Percentiles rank a stretch among this genome's conserved stretches.
Evolutionary conservation across 2,113 vertebrate species (phyloP).

Genomic region (Thermophis baileyi): DNA sequence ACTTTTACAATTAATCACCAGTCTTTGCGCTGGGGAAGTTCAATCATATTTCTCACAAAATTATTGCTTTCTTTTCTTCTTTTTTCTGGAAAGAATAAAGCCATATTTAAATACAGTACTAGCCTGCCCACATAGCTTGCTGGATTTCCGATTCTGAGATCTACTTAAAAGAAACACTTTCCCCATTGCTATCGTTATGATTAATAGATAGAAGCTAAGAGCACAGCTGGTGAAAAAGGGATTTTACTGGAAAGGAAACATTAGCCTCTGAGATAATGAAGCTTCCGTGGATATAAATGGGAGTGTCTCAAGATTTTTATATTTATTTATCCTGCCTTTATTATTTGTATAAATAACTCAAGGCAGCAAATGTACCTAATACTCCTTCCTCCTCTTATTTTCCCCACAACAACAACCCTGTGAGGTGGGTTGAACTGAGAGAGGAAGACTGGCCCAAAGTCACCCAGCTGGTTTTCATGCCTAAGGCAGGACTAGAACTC

Average conservation of each 20-base stretch:
- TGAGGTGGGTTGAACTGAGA: neutral
- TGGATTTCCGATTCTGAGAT: neutral
- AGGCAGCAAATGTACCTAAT: neutral
- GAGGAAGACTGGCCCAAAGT: too few species aligned
- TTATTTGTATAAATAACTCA: neutral
- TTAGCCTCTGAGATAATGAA: neutral
- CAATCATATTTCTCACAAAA: too few species aligned
- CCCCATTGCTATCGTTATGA: neutral
- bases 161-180: neutral
- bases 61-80: too few species aligned
- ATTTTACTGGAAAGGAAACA: neutral
- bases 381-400: neutral
- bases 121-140: neutral
- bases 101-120: neutral
- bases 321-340: neutral
- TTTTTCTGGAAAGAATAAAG: neutral
- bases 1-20: too few species aligned
- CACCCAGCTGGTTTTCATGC: too few species aligned
- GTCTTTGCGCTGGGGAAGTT: too few species aligned
- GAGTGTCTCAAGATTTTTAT: neutral
- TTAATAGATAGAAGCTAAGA: neutral
- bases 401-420: neutral
- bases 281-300: neutral
- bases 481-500: too few species aligned
- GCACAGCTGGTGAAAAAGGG: neutral